Conservation (phyloP, 2,797 vertebrate species). For the Betta splendens region DNA sequence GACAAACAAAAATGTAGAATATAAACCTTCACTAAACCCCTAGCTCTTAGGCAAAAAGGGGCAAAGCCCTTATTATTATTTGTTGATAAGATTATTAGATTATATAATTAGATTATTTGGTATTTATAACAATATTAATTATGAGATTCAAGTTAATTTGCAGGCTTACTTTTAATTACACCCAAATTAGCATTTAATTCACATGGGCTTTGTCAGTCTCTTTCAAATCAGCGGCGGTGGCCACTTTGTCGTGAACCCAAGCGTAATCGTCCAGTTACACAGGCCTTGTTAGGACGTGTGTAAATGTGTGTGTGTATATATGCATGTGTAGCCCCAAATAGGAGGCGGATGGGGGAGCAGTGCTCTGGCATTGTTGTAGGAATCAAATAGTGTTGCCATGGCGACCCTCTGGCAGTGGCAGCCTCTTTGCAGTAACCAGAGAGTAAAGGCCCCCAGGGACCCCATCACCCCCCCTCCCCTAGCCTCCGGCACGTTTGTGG, state of each 20-base stretch:
- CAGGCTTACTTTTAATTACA: slow-evolving; percentile 48
- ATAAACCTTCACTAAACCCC: neutral
- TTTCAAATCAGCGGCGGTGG: slow-evolving; percentile 33
- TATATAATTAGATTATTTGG: slow-evolving; percentile 22
- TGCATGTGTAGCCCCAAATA: slow-evolving; percentile 46
- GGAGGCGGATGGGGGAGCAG: slow-evolving; percentile 42
- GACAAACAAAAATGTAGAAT: no score
- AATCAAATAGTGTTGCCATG: slow-evolving; percentile 85
- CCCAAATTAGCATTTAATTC: slow-evolving; percentile 44
- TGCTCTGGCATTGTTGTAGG: slow-evolving; percentile 81
- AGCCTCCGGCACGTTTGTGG: slow-evolving; percentile 62
- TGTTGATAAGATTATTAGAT: slow-evolving; percentile 18
- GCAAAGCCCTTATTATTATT: neutral
- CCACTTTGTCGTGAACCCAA: slow-evolving; percentile 33
- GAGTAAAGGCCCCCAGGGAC: slow-evolving; percentile 77
- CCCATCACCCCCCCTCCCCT: slow-evolving; percentile 50
- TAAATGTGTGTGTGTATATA: slow-evolving; percentile 15
- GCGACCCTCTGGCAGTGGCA: slow-evolving; percentile 77
- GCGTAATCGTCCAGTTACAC: slow-evolving; percentile 53
- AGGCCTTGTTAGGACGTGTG: slow-evolving; percentile 23
- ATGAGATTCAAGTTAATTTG: slow-evolving; percentile 58
- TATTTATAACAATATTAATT: slow-evolving; percentile 46
- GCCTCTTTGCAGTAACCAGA: slow-evolving; percentile 81
- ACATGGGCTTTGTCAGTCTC: slow-evolving; percentile 26
- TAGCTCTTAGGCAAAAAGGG: neutral